Evolutionary conservation across 2,797 vertebrate species (phyloP), one percentile per base, ranked within the genome.

Genomic region (Rhabdophis nuchalis): DNA sequence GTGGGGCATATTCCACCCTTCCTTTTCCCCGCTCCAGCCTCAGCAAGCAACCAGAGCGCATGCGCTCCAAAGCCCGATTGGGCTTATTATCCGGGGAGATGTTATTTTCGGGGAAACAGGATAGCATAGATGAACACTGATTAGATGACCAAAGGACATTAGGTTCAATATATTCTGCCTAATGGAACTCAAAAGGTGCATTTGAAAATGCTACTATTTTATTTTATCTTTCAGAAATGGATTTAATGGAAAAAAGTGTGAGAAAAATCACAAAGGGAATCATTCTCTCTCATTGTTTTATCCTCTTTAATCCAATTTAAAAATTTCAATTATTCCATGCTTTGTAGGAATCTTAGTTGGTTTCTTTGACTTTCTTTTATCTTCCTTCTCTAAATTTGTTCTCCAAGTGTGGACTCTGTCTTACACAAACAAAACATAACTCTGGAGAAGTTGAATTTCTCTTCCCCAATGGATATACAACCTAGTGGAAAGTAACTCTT

Each of bases 401-500:
- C 95, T 25, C 46, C 86, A 56, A n/a, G 54, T 54, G 41, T 14
- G 25, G 0, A 25, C 91, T 91, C 93, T 89, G 95, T 87, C 95
- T 94, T 77, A 95, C 89, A 89, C 58, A 89, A 95, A 72, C 91
- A 94, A 90, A 95, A 91, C 88, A 92, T 87, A 95, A 94, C 85
- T 93, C 85, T 94, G 93, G 94, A 95, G 92, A 4, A 27, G 95
- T 94, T 7, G 94, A 54, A 18, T 20, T 18, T 56, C 89, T 92
- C 88, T 94, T 95, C 95, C 94, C 89, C 60, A 90, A 89, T 90
- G 90, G 91, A 94, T 87, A 96, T 93, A 93, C 90, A 94, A 91
- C 90, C 93, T 92, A 91, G 41, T 1, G 64, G 96, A 97, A 95
- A 92, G 90, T 96, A 96, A 96, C 96, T 89, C 94, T 95, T 94